Evolutionary conservation across 2,113 vertebrate genomes (phyloP).

Genomic region (Phalacrocorax carbo): DNA sequence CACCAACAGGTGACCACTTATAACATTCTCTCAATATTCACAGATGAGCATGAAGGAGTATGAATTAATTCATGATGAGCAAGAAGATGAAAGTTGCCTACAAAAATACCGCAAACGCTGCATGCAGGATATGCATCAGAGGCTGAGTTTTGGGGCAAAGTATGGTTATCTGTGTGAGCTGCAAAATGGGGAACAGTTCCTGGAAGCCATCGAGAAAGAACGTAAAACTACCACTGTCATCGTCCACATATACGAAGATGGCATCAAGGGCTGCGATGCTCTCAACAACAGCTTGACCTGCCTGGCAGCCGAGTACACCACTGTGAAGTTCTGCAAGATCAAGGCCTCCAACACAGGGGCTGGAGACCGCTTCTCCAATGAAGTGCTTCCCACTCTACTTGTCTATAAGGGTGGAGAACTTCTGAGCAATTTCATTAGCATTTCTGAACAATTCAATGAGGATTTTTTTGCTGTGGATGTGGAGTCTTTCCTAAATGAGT

Average conservation of each 20-base stretch:
- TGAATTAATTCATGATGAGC: slow-evolving; percentile 83
- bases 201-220: slow-evolving; percentile 92
- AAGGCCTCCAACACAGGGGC: slow-evolving; percentile 87
- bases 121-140: slow-evolving; percentile 96
- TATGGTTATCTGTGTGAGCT: slow-evolving; percentile 88
- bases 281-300: slow-evolving; percentile 88
- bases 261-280: slow-evolving; percentile 85
- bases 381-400: slow-evolving; percentile 88
- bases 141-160: slow-evolving; percentile 91
- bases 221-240: slow-evolving; percentile 86
- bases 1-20: neutral
- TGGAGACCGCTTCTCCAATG: slow-evolving; percentile 86
- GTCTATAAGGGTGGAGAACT: slow-evolving; percentile 96
- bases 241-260: slow-evolving; percentile 89
- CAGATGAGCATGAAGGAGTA: slow-evolving; percentile 97
- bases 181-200: slow-evolving; percentile 89
- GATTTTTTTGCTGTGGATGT: slow-evolving; percentile 94
- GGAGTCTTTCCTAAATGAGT: slow-evolving; percentile 92
- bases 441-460: slow-evolving; percentile 85
- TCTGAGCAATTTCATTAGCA: slow-evolving; percentile 90
- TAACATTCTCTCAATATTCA: neutral
- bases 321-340: slow-evolving; percentile 94
- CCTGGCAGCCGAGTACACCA: slow-evolving; percentile 86
- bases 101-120: slow-evolving; percentile 90
- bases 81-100: slow-evolving; percentile 90